Evolutionary conservation across 2,797 vertebrate species (phyloP).

Genomic region (Urocyon cinereoargenteus): DNA sequence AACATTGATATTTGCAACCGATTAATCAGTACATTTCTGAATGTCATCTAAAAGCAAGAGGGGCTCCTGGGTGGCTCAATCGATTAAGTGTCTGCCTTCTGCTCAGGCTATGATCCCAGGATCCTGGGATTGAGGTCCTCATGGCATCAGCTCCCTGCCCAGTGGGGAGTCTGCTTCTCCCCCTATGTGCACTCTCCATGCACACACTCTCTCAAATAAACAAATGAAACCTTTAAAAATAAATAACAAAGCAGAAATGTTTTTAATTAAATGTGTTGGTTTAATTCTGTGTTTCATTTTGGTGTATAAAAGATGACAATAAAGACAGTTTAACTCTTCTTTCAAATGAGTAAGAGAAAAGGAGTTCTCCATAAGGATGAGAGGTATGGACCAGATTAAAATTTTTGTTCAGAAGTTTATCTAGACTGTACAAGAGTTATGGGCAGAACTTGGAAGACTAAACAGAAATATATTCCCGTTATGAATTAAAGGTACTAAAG

Average conservation of each 20-base stretch:
- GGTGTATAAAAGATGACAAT: background rate
- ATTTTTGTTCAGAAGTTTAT: background rate
- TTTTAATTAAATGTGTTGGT: background rate
- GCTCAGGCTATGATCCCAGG: too few species aligned
- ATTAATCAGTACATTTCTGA: background rate
- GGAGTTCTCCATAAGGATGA: background rate
- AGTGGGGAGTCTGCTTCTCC: too few species aligned
- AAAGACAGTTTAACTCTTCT: background rate
- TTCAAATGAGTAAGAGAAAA: background rate
- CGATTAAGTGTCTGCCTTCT: too few species aligned
- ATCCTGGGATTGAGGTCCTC: too few species aligned
- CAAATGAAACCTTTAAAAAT: too few species aligned
- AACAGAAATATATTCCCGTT: background rate
- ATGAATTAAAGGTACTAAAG: background rate
- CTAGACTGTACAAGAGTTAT: background rate
- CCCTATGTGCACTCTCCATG: too few species aligned
- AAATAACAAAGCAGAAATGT: background rate
- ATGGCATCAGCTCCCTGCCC: too few species aligned
- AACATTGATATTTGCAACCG: background rate
- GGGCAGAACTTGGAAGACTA: background rate
- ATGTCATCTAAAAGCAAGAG: background rate
- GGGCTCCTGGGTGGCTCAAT: too few species aligned
- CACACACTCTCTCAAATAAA: too few species aligned
- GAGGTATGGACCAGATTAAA: background rate
- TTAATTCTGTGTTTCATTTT: background rate